Percentiles rank a stretch among this genome's conserved stretches.
These are phyloP conservation scores for Ooceraea biroi DNA, from an alignment of 1,140 invertebrate species.

Conservation along the genomic window DNA sequence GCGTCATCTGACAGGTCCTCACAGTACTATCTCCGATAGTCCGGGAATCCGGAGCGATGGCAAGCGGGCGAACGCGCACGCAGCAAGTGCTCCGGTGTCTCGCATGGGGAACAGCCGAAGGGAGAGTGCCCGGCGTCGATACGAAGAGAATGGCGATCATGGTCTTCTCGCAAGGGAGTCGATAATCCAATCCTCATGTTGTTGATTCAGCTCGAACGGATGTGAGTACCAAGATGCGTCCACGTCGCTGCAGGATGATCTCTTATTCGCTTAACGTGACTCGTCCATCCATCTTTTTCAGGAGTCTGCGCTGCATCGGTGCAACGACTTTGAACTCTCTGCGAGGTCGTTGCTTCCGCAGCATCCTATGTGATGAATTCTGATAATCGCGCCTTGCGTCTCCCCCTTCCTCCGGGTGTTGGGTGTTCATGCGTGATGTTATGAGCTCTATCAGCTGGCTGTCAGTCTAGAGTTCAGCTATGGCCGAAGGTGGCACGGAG, in stretches of 20 bases:
- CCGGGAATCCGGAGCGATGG: neutral
- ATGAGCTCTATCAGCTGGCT: slow-evolving; percentile 7
- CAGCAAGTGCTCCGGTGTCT: slow-evolving; percentile 22
- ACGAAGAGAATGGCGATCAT: neutral
- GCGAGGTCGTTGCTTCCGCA: neutral
- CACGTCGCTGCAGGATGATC: neutral
- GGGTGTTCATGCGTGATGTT: neutral
- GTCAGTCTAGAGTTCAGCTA: slow-evolving; percentile 67
- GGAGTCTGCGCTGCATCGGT: neutral
- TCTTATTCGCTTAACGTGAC: neutral
- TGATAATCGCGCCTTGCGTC: neutral
- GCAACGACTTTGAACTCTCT: neutral
- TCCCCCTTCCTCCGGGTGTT: neutral
- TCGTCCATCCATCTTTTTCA: slow-evolving; percentile 12
- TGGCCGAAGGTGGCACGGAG: slow-evolving; percentile 84
- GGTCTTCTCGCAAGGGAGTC: slow-evolving; percentile 4
- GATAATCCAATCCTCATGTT: neutral
- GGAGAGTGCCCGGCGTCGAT: neutral
- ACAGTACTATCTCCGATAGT: slow-evolving; percentile 13
- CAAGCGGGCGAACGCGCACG: slow-evolving; percentile 4
- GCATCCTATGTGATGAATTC: neutral
- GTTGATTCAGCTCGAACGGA: slow-evolving; percentile 2
- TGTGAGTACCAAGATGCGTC: slow-evolving; percentile 33
- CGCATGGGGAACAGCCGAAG: slow-evolving; percentile 7
- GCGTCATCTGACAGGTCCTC: slow-evolving; percentile 39